Evolutionary conservation across 2,888 invertebrate genomes (phyloP).

Genomic region (Tridacna crocea): DNA sequence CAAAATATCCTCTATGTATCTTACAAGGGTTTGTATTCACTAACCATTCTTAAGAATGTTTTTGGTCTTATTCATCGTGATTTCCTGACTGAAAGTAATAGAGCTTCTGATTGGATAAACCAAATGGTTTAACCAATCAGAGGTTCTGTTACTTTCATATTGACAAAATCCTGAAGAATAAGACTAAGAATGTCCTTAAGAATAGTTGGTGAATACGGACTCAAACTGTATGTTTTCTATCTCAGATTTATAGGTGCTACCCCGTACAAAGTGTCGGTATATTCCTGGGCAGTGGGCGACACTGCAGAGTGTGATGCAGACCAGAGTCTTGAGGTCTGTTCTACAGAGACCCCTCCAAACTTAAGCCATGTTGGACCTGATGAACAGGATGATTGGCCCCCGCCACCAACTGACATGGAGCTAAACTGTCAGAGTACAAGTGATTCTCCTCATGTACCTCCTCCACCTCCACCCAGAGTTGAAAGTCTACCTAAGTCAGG

Average conservation of each 20-base stretch:
- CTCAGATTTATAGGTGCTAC: slow-evolving; percentile 23
- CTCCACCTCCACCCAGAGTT: slow-evolving; percentile 57
- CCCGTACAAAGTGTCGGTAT: slow-evolving; percentile 63
- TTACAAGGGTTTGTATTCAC: no score
- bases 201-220: no score
- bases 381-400: slow-evolving; percentile 39
- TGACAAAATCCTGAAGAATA: no score
- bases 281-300: slow-evolving; percentile 59
- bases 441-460: slow-evolving; percentile 58
- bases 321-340: slow-evolving; percentile 43
- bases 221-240: neutral
- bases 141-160: no score
- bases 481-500: slow-evolving; percentile 39
- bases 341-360: slow-evolving; percentile 52
- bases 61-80: no score
- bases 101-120: no score
- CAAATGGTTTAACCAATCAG: no score
- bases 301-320: slow-evolving; percentile 14
- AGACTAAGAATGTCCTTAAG: no score
- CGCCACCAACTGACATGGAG: slow-evolving; percentile 44
- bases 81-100: no score
- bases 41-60: no score
- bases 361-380: neutral
- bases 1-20: no score
- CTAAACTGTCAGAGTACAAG: slow-evolving; percentile 23